These are phyloP conservation scores for Lingula anatina DNA, from an alignment of 2,888 invertebrate genomes.

Conservation along the genomic window DNA sequence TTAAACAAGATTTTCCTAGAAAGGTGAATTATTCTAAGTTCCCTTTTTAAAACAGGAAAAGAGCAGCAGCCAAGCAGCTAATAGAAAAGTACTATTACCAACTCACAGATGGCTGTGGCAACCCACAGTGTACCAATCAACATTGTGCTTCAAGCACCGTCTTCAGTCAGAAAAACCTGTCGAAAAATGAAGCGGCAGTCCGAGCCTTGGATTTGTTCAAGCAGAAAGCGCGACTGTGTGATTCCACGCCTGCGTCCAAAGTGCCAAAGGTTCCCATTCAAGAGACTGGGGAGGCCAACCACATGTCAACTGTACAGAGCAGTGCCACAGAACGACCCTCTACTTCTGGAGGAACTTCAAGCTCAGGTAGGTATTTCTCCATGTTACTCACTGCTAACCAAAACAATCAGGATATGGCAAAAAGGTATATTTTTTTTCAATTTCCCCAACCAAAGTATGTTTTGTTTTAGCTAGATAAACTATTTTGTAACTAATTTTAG, in stretches of 20 bases:
- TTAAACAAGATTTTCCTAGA: too few relatives aligned
- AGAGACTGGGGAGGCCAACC: background rate
- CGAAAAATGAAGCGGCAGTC: constrained; percentile 85
- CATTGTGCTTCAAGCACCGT: constrained; percentile 75
- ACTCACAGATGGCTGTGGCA: constrained; percentile 86
- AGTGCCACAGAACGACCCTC: too few relatives aligned
- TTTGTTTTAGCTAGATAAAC: too few relatives aligned
- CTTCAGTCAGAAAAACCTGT: constrained; percentile 57
- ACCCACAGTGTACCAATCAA: constrained; percentile 77
- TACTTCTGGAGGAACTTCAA: background rate
- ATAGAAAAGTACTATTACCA: constrained; percentile 92
- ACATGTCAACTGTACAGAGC: background rate
- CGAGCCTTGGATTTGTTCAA: constrained; percentile 81
- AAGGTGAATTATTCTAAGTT: too few relatives aligned
- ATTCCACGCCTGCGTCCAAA: constrained; percentile 36
- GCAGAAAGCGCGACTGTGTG: constrained; percentile 78
- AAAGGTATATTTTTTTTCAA: too few relatives aligned
- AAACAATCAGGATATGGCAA: background rate
- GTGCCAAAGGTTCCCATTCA: constrained; percentile 23
- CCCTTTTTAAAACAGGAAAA: too few relatives aligned
- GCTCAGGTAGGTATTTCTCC: too few relatives aligned
- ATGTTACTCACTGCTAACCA: too few relatives aligned
- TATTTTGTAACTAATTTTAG: too few relatives aligned
- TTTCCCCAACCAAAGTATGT: too few relatives aligned
- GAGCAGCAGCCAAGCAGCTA: constrained; percentile 64